A percentile compares a stretch with the other conserved stretches of the same genome.
Conservation (phyloP, 1,140 invertebrate genomes). For the Penaeus vannamei region DNA sequence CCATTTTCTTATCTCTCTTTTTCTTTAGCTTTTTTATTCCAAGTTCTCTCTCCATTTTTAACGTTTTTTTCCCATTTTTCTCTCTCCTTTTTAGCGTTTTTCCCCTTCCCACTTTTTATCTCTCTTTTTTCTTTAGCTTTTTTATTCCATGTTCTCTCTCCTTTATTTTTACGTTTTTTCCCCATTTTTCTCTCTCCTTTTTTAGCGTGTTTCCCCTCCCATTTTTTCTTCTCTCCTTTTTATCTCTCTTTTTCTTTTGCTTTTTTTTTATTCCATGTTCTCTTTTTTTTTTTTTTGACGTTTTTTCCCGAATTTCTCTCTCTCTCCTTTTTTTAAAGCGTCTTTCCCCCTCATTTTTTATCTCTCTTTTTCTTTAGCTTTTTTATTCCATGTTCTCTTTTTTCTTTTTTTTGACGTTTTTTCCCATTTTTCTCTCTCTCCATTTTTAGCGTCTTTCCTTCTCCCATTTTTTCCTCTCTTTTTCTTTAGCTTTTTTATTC, state of each 20-base stretch:
- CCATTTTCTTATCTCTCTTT: neutral
- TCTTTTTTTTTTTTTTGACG: too few relatives aligned
- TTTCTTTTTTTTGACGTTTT: too few relatives aligned
- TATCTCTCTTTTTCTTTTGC: neutral
- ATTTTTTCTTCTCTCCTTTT: too few relatives aligned
- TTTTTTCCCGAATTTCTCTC: too few relatives aligned
- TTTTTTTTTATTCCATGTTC: too few relatives aligned
- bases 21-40: neutral
- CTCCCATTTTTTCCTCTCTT: conserved; percentile 3
- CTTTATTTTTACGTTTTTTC: neutral
- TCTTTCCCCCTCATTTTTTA: neutral
- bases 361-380: neutral
- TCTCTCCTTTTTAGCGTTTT: neutral
- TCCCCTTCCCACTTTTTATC: too few relatives aligned
- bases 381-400: neutral
- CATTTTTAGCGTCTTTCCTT: neutral
- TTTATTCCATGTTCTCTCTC: neutral
- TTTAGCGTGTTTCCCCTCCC: neutral
- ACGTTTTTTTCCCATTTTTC: neutral
- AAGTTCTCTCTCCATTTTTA: neutral
- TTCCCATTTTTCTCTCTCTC: too few relatives aligned
- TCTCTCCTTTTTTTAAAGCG: too few relatives aligned
- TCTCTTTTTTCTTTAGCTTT: neutral
- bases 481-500: too few relatives aligned
- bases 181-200: neutral